These are phyloP conservation scores for Eidolon helvum DNA, from an alignment of 2,113 vertebrate species.

Conservation along the genomic window DNA sequence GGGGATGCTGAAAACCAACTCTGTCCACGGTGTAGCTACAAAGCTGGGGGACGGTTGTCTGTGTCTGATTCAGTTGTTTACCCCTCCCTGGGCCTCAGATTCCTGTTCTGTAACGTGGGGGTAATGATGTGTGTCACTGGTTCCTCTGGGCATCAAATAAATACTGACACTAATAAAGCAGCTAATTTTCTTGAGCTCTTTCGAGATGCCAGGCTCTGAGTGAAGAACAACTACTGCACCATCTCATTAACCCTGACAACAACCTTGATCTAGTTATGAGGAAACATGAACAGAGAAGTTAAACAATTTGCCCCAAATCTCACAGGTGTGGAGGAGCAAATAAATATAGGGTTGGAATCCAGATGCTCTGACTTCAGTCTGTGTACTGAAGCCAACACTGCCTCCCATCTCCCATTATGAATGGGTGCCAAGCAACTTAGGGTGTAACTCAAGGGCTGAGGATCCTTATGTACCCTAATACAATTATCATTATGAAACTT, in stretches of 20 bases:
- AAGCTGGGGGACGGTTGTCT: background rate
- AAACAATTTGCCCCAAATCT: background rate
- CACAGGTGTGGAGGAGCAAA: background rate
- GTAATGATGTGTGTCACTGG: background rate
- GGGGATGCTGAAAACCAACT: background rate
- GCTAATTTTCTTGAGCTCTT: background rate
- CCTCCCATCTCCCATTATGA: background rate
- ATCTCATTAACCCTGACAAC: background rate
- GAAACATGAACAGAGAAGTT: background rate
- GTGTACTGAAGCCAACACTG: rapidly evolving
- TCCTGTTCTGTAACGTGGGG: background rate
- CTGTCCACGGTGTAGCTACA: rapidly evolving
- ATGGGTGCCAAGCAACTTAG: background rate
- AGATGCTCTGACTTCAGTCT: background rate
- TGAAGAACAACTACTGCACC: background rate
- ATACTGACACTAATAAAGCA: background rate
- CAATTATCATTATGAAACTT: too few relatives aligned
- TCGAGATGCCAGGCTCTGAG: background rate
- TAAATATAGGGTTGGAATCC: rapidly evolving
- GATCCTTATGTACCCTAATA: background rate
- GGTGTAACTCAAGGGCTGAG: background rate
- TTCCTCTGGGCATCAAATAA: background rate
- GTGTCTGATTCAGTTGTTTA: background rate
- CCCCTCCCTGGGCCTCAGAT: background rate
- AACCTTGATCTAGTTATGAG: background rate